Base-by-base conservation (phyloP, 1,140 invertebrate species). In the Cotesia glomerata region DNA sequence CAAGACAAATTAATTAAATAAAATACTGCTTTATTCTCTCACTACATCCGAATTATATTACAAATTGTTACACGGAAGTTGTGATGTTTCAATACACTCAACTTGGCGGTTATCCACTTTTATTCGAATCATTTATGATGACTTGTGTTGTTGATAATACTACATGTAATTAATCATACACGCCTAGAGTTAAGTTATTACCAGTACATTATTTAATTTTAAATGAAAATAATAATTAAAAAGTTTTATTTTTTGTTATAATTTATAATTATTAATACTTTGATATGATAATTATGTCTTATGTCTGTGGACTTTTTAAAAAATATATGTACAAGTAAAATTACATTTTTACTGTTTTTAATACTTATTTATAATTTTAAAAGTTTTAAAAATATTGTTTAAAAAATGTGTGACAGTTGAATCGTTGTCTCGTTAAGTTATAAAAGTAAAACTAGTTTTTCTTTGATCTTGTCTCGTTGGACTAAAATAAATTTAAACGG, bases 81-180 rank as follows among this genome's bases (percentile, higher is more conserved):
- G 35, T 16, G 32, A n/a, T 13, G 13, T 26, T 35, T 35, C 59
- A 26, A 26, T 36, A n/a, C 32, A 39, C 59, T 62, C 36, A 14
- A 56, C 59, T 62, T 62, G 59, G 32, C 32, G 32, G 2, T 5
- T 39, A 13, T 62, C 59, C 32, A 62, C 59, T 62, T 35, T 35
- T 62, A 45, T 45, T 11, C 5, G 11, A 35, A 62, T 62, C 59
- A 62, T 62, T 39, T 62, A 62, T 35, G 59, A 62, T 62, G 59
- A 62, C 35, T 62, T 35, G 59, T 62, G 34, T 62, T 16, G 9
- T n/a, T n/a, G 59, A 35, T 35, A 35, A 36, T 16, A 62, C 32
- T 13, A 39, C 5, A 35, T 39, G 32, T 35, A n/a, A 62, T 62
- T 62, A 62, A 62, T 62, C 14, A 62, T 35, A 62, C n/a, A 9